Conservation (phyloP, 2,888 invertebrate genomes). For the Drosophila falleni region DNA sequence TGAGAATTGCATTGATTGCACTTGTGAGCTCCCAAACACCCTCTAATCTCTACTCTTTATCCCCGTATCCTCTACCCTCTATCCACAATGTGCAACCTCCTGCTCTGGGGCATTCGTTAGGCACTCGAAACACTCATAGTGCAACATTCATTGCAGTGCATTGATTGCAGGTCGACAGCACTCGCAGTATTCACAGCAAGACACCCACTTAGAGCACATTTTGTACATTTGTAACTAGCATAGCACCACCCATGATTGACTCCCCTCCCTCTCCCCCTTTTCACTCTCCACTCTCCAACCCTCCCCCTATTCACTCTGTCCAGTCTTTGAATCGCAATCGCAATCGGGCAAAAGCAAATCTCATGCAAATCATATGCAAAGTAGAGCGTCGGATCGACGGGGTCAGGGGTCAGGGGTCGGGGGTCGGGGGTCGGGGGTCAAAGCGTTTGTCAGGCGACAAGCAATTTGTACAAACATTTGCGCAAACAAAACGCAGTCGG, state of each 20-base stretch:
- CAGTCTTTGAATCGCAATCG: conserved; percentile 35
- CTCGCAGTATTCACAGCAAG: conserved; percentile 10
- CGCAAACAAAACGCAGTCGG: conserved; percentile 69
- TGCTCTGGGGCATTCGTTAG: conserved; percentile 22
- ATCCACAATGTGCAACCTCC: neutral
- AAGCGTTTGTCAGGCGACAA: conserved; percentile 62
- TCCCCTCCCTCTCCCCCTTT: neutral
- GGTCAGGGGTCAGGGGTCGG: neutral
- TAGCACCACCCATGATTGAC: conserved; percentile 4
- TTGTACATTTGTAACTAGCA: conserved; percentile 34
- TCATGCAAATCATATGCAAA: conserved; percentile 63
- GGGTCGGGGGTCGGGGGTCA: neutral
- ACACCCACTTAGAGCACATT: conserved; percentile 40
- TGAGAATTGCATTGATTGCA: conserved; percentile 20
- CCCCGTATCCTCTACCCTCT: neutral
- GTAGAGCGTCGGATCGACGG: conserved; percentile 19
- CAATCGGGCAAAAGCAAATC: conserved; percentile 48
- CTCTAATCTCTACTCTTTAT: neutral
- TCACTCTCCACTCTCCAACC: neutral
- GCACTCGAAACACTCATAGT: conserved; percentile 41
- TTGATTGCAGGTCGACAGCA: conserved; percentile 38
- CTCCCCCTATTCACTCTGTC: neutral
- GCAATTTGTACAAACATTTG: conserved; percentile 76
- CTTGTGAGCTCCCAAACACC: conserved; percentile 1
- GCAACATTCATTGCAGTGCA: conserved; percentile 47